phyloP scores from a whole-genome alignment of 1,140 invertebrate species.

The Cydia amplana region DNA sequence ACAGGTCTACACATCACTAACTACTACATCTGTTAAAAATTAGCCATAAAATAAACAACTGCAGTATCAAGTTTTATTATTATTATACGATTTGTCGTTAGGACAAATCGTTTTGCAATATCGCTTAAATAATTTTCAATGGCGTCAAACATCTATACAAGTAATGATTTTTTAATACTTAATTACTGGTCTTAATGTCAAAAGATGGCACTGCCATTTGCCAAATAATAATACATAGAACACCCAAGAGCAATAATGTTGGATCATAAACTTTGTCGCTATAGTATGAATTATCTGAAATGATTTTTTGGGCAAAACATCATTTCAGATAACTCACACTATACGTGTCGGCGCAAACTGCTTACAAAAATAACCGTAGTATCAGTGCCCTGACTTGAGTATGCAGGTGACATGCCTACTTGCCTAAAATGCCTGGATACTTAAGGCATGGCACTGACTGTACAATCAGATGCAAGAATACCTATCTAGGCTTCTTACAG shows the following conservation, averaged over 20 bases:
- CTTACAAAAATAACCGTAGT: too few species aligned
- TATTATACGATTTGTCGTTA: background rate
- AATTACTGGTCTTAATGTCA: background rate
- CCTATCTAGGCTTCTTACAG: too few species aligned
- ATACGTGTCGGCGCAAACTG: too few species aligned
- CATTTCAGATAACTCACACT: too few species aligned
- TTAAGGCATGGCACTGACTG: too few species aligned
- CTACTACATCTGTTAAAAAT: background rate
- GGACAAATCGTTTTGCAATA: background rate
- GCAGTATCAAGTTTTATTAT: constrained; percentile 3
- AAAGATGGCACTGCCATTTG: background rate
- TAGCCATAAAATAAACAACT: background rate
- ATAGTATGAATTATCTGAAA: too few species aligned
- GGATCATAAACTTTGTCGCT: too few species aligned
- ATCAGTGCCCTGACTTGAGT: background rate
- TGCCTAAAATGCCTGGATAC: background rate
- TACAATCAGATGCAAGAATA: too few species aligned
- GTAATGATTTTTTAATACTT: constrained; percentile 16
- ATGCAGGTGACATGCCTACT: background rate
- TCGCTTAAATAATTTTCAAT: background rate
- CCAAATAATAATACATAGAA: background rate
- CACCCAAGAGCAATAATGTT: too few species aligned
- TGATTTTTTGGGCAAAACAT: too few species aligned
- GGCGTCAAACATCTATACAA: constrained; percentile 9
- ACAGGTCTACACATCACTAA: background rate